Percentiles rank a stretch among this genome's conserved stretches.
phyloP scores from a whole-genome alignment of 1,140 invertebrate species.

The Carcinoscorpius rotundicauda region DNA sequence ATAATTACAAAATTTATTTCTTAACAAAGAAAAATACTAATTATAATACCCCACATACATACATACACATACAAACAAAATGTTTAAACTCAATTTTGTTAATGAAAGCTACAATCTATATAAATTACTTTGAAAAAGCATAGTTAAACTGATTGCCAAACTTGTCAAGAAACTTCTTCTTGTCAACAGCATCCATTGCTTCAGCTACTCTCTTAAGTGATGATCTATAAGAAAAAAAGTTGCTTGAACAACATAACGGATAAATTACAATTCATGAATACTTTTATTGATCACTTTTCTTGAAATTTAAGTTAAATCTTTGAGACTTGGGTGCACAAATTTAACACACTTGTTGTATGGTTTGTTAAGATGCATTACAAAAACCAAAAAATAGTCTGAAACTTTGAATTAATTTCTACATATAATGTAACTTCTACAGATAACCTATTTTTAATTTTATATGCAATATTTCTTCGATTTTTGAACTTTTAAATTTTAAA shows the following conservation, averaged over 20 bases:
- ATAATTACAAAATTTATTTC: too few relatives aligned
- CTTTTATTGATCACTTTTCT: background rate
- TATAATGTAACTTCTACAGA: too few relatives aligned
- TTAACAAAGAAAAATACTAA: too few relatives aligned
- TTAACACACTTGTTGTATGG: background rate
- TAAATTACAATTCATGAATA: background rate
- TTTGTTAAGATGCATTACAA: background rate
- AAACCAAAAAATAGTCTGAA: background rate
- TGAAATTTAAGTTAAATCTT: background rate
- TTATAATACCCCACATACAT: too few relatives aligned
- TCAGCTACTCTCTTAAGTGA: conserved; percentile 35
- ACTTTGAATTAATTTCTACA: too few relatives aligned
- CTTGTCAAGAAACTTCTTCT: conserved; percentile 39
- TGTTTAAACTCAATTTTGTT: too few relatives aligned
- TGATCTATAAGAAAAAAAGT: conserved; percentile 22
- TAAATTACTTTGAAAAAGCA: conserved; percentile 8
- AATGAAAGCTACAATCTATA: too few relatives aligned
- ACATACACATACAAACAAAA: too few relatives aligned
- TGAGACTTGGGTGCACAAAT: background rate
- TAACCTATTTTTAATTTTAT: too few relatives aligned
- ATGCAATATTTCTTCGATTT: too few relatives aligned
- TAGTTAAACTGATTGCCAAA: conserved; percentile 46
- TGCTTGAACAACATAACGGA: background rate
- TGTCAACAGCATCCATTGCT: conserved; percentile 34
- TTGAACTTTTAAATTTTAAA: too few relatives aligned